Percentiles rank a stretch among this genome's conserved stretches.
These are phyloP conservation scores for Antheraea assamensis DNA, from an alignment of 2,888 invertebrate species.

Conservation along the genomic window DNA sequence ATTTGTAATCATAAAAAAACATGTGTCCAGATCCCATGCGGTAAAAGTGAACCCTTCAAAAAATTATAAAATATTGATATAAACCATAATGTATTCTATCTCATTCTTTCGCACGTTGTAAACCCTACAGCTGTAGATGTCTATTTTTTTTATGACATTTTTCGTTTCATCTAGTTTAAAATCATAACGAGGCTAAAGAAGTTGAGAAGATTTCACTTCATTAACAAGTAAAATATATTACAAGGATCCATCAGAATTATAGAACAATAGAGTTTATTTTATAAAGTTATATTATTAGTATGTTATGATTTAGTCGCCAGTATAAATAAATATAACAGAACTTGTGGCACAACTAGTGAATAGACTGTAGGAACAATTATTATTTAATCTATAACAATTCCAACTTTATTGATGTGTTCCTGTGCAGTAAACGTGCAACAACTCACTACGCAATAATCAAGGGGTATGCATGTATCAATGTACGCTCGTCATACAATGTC, in stretches of 20 bases:
- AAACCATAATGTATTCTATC: no score
- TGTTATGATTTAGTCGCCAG: background rate
- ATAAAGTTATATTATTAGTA: no score
- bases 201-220: no score
- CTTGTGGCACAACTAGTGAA: slow-evolving; percentile 13
- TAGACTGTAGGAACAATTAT: slow-evolving; percentile 18
- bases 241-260: background rate
- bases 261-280: background rate
- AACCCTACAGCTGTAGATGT: no score
- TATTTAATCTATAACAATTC: slow-evolving; percentile 43
- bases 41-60: no score
- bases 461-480: background rate
- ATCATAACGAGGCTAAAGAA: no score
- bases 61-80: no score
- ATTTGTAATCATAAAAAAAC: no score
- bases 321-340: slow-evolving; percentile 5
- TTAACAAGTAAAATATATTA: background rate
- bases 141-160: no score
- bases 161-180: no score
- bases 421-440: slow-evolving; percentile 33
- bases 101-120: no score
- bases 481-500: background rate
- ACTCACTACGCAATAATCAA: slow-evolving; percentile 16
- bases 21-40: no score
- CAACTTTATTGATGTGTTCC: slow-evolving; percentile 49